phyloP scores from a whole-genome alignment of 2,113 vertebrate species.

The Pterophyllum scalare region DNA sequence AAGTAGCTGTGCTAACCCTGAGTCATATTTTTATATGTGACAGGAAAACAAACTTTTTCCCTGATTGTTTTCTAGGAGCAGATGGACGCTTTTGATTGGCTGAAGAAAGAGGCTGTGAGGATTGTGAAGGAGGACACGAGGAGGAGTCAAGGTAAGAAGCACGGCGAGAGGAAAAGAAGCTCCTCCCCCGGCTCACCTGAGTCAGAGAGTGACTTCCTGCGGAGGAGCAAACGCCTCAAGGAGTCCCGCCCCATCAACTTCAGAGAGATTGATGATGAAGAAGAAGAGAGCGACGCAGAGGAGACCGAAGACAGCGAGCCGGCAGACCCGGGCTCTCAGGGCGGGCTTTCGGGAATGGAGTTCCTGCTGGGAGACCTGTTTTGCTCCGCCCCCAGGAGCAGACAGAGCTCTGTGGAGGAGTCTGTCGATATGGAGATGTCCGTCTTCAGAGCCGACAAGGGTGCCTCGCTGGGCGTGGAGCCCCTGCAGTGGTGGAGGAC shows the following conservation, averaged over 20 bases:
- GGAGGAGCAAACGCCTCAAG: slow-evolving; percentile 68
- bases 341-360: slow-evolving; percentile 75
- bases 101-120: slow-evolving; percentile 75
- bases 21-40: background rate
- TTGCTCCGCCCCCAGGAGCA: slow-evolving; percentile 50
- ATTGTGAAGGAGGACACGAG: slow-evolving; percentile 61
- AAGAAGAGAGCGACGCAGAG: slow-evolving; percentile 35
- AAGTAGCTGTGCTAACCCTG: background rate
- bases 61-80: slow-evolving; percentile 61
- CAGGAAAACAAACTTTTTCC: too few relatives aligned
- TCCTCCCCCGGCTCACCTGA: slow-evolving; percentile 47
- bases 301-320: slow-evolving; percentile 30
- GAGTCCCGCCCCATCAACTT: slow-evolving; percentile 61
- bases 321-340: slow-evolving; percentile 24
- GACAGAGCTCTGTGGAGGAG: slow-evolving; percentile 72
- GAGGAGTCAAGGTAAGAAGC: background rate
- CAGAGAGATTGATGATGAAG: slow-evolving; percentile 18
- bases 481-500: slow-evolving; percentile 82
- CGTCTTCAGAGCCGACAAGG: slow-evolving; percentile 75
- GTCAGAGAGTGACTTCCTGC: slow-evolving; percentile 48
- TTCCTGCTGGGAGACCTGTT: slow-evolving; percentile 81
- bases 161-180: slow-evolving; percentile 54
- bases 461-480: slow-evolving; percentile 73
- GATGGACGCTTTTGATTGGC: slow-evolving; percentile 70
- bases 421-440: slow-evolving; percentile 78